Base-by-base conservation (phyloP, 2,888 invertebrate species). In the Drosophila trichaetosa region DNA sequence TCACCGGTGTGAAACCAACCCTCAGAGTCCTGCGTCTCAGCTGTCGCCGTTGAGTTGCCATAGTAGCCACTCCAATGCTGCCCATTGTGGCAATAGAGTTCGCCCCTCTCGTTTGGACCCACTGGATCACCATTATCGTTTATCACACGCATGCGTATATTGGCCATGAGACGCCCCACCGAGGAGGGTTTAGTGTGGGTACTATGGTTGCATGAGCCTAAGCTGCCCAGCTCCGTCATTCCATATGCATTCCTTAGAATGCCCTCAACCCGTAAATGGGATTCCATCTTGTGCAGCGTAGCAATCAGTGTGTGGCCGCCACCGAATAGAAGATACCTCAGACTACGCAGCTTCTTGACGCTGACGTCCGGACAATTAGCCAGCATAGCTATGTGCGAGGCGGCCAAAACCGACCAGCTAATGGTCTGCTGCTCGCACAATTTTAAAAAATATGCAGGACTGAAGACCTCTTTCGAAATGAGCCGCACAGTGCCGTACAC, bases 1-100 rank as follows among this genome's bases (percentile, higher is more conserved):
- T 93, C 93, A 8, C 93, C 93, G 0, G 93, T 91, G 48, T 90
- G 90, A 13, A 90, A 87, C 92, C 92, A 93, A 24, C 91, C 92
- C 29, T 91, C 87, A 8, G 73, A 62, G 66, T 92, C 92, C 11
- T 88, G 80, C 57, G 86, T 82, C 18, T 83, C 82, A 13, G 77
- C 78, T 10, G 92, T 90, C 36, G 90, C 91, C 21, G 61, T 67
- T 0, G 75, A 56, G 64, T 92, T 91, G 8, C 83, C 87, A 65
- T 87, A 91, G 70, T 93, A 93, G 0, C 93, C 93, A 52, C 79
- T 80, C 91, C 92, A 92, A 46, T 68, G 52, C 6, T 75, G 76
- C 4, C 67, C 71, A 13, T 67, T 76, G 53, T 85, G 74, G 2
- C 83, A 65, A 10, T 74, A 82, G 36, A 93, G 80, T 64, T 93